Evolutionary conservation across 2,797 vertebrate genomes (phyloP), one percentile per base, ranked within the genome.

Genomic region (Spea hammondii): DNA sequence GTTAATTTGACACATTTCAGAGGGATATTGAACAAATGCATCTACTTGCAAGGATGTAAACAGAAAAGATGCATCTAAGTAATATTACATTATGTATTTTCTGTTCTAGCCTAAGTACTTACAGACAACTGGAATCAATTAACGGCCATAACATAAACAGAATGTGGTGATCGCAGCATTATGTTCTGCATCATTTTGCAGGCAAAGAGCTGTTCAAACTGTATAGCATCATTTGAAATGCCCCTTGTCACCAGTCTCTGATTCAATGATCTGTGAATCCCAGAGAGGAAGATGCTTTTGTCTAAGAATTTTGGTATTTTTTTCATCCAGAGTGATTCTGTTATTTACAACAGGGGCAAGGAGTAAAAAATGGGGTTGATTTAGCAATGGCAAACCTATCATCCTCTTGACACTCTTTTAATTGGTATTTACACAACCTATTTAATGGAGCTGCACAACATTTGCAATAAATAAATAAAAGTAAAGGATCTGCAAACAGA

Each of bases 151-250:
- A 81, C 67, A 59, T 72, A 73, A 77, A 73, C 74, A 81, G 72
- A 45, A 81, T 81, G 77, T 59, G 68, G 79, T 77, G 74, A 77
- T 77, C 79, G 69, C 79, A 77, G 70, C 74, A 73, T 81, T 69
- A 73, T 73, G 79, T 69, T 77, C 79, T 81, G 79, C 67, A 68
- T 45, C 79, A 77, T 81, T 81, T 72, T 81, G 64, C 74, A 81
- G 48, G 54, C 74, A 81, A 81, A 73, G 32, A 73, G 74, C 79
- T 77, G 74, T 77, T 77, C 72, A 77, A 77, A 72, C 51, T 73
- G 64, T 77, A 64, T 68, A 77, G 70, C 79, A 81, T 77, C 77
- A 81, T 73, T 77, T 47, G 53, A 77, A 81, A 81, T 68, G 74
- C 77, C 74, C 54, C 70, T 51, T 65, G 50, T 70, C 54, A 32